Evolutionary conservation across 2,888 invertebrate species (phyloP), one percentile per base, ranked within the genome.

Genomic region (Rotaria magnacalcarata): DNA sequence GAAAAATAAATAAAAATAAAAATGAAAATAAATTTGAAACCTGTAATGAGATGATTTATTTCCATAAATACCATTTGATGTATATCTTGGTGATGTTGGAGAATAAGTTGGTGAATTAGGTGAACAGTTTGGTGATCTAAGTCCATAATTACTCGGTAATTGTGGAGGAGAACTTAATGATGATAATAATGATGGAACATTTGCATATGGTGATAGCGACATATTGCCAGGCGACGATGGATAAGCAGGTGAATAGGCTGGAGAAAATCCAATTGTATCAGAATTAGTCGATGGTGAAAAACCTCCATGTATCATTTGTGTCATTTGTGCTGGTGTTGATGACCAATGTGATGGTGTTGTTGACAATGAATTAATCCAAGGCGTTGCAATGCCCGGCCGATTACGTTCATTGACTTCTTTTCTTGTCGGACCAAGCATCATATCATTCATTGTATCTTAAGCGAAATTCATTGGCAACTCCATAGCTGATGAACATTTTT

Each of bases 401-500:
- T 89, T 89, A n/a, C 88, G 90, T 41, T 89, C 88, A 60, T 89
- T 90, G 87, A 91, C 90, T 89, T 91, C 90, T 89, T 90, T 89
- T 27, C 90, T 90, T 80, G 90, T 89, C 75, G 89, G 90, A 85
- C 88, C 89, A 16, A 41, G 41, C 85, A 87, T 87, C 85, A 87
- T 87, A 24, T 24, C 50, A 67, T 58, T 41, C 27, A 84, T 86
- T 14, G 67, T 34, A 34, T 14, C 80, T 80, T 47, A 24, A 21
- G 43, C 7, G 34, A 67, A 24, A 50, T 84, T 86, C 41, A 87
- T 87, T 24, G 96, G 95, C 90, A 99, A 96, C 91, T 98, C 97
- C 93, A 99, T 98, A 88, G 97, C 99, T 89, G 94, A 94, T 91
- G 98, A 98, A 92, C 99, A 99, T 91, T 99, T 99, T 89, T 99